Base-by-base conservation (phyloP, 1,140 invertebrate genomes). In the Leptinotarsa lineolata region DNA sequence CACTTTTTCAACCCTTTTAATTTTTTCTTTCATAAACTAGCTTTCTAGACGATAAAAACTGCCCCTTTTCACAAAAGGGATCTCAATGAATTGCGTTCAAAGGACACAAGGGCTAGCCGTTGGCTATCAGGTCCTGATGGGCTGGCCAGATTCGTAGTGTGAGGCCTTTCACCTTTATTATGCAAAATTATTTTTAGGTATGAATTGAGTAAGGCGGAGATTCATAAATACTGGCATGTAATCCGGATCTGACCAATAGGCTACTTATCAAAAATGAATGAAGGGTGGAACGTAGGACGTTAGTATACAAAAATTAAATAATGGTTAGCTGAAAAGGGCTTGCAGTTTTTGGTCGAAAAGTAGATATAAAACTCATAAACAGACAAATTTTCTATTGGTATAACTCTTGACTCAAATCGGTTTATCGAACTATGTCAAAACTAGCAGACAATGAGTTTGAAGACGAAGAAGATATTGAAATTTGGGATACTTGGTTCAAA, bases 171-270 rank as follows among this genome's bases (percentile, higher is more conserved):
- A 63, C 20, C 20, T 63, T 63, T 63, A 63, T 63, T 63, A 63
- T 63, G 61, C 61, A 63, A 63, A 63, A 63, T 63, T 20, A 30
- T 63, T 63, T 63, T 63, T 54, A 15, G 48, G 6, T 15, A 18
- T 54, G 48, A 54, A 54, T 54, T 54, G 48, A 54, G n/a, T 16
- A 2, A 54, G 48, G 48, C 48, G 48, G 48, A 54, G 48, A 54
- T n/a, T 15, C 16, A 54, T 54, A 54, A 54, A 54, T 54, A 16
- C 15, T 54, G 4, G 48, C 48, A 54, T 54, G n/a, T 16, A 54
- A 54, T 16, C 48, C n/a, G 16, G 15, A 54, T 54, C 48, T 54
- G n/a, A 18, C 48, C 48, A 54, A 54, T 54, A 54, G 48, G 48
- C 48, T 39, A 39, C 30, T 54, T 54, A 13, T 54, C 4, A 54